phyloP scores from a whole-genome alignment of 2,797 vertebrate genomes.

The Ctenopoma kingsleyae region DNA sequence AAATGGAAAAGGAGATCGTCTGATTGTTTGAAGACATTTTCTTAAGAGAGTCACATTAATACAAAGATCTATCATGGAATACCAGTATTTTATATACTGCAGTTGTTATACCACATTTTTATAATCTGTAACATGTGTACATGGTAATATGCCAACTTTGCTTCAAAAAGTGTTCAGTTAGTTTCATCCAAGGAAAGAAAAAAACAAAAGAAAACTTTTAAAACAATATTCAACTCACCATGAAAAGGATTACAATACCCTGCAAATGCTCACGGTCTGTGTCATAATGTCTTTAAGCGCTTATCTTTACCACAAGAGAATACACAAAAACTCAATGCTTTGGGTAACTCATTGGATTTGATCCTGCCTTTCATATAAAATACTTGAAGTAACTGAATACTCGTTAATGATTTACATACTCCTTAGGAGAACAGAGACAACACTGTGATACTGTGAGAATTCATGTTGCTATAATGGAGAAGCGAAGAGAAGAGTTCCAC shows the following conservation, averaged over 20 bases:
- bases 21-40: conserved; percentile 85
- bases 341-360: conserved; percentile 71
- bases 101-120: conserved; percentile 84
- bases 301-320: conserved; percentile 79
- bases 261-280: conserved; percentile 78
- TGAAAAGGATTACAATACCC: conserved; percentile 82
- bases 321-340: conserved; percentile 76
- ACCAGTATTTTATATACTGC: conserved; percentile 84
- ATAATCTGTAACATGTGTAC: conserved; percentile 86
- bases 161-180: conserved; percentile 83
- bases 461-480: conserved; percentile 58
- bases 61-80: conserved; percentile 86
- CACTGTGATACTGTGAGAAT: conserved; percentile 61
- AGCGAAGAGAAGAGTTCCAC: conserved; percentile 58
- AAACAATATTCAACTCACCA: conserved; percentile 81
- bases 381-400: conserved; percentile 69
- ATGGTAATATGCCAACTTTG: conserved; percentile 82
- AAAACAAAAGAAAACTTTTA: conserved; percentile 49
- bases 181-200: conserved; percentile 79
- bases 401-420: conserved; percentile 75
- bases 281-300: conserved; percentile 77
- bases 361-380: conserved; percentile 71
- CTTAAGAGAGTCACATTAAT: conserved; percentile 86
- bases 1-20: conserved; percentile 83
- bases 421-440: conserved; percentile 70